phyloP scores from a whole-genome alignment of 2,113 vertebrate species.

The Pagrus major region DNA sequence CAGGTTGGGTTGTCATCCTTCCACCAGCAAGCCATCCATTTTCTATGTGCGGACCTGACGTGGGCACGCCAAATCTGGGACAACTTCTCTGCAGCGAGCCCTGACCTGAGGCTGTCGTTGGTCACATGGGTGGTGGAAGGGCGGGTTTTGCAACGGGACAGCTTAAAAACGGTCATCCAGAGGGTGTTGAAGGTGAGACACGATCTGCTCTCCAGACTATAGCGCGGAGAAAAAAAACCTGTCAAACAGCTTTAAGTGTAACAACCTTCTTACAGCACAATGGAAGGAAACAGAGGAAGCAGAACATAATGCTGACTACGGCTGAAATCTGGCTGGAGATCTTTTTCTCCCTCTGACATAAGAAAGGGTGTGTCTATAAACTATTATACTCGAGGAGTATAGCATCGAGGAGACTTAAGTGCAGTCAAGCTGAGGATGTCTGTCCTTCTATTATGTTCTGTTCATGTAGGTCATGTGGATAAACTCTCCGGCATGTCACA shows the following conservation, averaged over 20 bases:
- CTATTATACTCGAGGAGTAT: conserved; percentile 51
- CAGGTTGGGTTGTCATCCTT: conserved; percentile 87
- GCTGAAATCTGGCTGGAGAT: conserved; percentile 42
- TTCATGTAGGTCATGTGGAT: conserved; percentile 21
- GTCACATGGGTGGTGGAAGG: conserved; percentile 79
- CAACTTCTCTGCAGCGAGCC: conserved; percentile 68
- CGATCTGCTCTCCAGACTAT: neutral
- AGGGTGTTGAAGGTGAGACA: conserved; percentile 84
- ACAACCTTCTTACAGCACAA: conserved; percentile 49
- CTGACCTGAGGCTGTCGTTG: conserved; percentile 79
- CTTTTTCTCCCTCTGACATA: neutral
- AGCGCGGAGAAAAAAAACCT: conserved; percentile 32
- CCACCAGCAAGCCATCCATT: conserved; percentile 80
- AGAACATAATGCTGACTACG: conserved; percentile 9
- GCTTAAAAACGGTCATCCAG: conserved; percentile 73
- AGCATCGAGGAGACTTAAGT: conserved; percentile 18
- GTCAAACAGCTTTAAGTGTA: conserved; percentile 16
- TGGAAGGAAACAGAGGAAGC: conserved; percentile 53
- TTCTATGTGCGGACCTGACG: conserved; percentile 74
- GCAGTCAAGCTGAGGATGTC: conserved; percentile 27
- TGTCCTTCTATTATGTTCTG: conserved; percentile 28
- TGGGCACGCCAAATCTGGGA: conserved; percentile 71
- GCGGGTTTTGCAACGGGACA: conserved; percentile 28
- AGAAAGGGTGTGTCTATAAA: conserved; percentile 32
- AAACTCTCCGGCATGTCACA: neutral